These are phyloP conservation scores for Champsocephalus gunnari DNA, from an alignment of 2,797 vertebrate genomes.

Conservation along the genomic window DNA sequence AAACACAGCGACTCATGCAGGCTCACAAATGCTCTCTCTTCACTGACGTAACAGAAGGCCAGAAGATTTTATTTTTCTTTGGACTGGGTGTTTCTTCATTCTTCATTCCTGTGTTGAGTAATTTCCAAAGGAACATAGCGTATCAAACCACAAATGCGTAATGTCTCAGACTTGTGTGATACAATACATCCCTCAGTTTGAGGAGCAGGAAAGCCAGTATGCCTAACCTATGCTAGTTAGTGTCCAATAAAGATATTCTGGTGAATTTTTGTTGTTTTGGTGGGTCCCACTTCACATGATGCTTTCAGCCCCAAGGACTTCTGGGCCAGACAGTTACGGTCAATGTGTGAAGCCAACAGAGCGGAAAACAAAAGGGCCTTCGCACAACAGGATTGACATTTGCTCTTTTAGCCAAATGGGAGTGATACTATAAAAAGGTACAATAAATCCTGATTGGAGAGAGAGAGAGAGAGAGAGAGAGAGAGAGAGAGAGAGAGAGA, in stretches of 20 bases:
- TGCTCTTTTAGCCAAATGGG: background rate
- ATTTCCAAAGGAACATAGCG: background rate
- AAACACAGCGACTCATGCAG: slow-evolving; percentile 48
- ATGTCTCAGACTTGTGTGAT: slow-evolving; percentile 3
- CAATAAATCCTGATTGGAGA: background rate
- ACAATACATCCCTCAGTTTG: slow-evolving; percentile 9
- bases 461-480: background rate
- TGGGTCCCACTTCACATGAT: slow-evolving; percentile 30
- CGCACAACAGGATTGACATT: slow-evolving; percentile 42
- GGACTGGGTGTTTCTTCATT: too few relatives aligned
- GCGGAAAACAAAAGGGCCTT: slow-evolving; percentile 64
- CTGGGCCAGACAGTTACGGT: slow-evolving; percentile 64
- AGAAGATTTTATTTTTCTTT: background rate
- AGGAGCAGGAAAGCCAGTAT: slow-evolving; percentile 21
- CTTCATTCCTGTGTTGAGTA: background rate
- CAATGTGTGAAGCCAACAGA: slow-evolving; percentile 71
- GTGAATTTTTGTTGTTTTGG: slow-evolving; percentile 25
- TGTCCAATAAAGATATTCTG: slow-evolving; percentile 29
- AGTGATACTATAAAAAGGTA: slow-evolving; percentile 9
- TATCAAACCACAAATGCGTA: slow-evolving; percentile 5
- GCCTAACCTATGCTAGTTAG: slow-evolving; percentile 28
- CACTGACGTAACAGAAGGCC: slow-evolving; percentile 3
- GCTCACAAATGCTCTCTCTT: slow-evolving; percentile 45
- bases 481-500: too few relatives aligned
- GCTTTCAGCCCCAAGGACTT: slow-evolving; percentile 37